phyloP scores from a whole-genome alignment of 2,797 vertebrate species.

The Zalophus californianus region DNA sequence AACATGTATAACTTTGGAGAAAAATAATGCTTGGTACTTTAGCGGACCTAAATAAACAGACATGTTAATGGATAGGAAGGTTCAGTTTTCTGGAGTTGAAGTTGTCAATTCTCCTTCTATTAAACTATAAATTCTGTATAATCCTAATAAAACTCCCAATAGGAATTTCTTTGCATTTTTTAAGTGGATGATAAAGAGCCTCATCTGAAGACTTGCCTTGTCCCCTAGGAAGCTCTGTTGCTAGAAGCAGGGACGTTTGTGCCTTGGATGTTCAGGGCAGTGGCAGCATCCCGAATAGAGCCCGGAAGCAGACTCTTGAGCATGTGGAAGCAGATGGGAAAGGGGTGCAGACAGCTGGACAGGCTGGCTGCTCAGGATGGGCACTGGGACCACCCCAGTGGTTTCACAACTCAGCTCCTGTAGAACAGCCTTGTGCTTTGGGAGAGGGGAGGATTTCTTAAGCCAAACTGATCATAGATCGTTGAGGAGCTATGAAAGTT shows the following conservation, averaged over 20 bases:
- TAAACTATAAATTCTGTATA: not conserved
- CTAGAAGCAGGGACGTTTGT: not conserved
- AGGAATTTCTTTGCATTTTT: not conserved
- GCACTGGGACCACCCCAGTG: not conserved
- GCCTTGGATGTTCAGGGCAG: not conserved
- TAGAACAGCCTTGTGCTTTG: not conserved
- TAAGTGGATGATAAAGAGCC: not conserved
- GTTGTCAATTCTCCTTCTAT: not conserved
- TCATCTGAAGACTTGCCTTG: not conserved
- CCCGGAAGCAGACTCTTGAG: not conserved
- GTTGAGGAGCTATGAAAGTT: not conserved
- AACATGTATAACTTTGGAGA: not conserved
- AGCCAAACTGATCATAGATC: not conserved
- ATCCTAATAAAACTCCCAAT: not conserved
- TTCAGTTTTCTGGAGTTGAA: not conserved
- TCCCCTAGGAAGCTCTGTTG: not conserved
- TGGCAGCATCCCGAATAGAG: too few relatives aligned
- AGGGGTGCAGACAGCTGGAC: not conserved
- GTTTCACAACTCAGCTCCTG: fast-evolving
- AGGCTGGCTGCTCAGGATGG: too few relatives aligned
- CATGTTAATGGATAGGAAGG: not conserved
- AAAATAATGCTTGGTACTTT: not conserved
- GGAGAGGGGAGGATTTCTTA: not conserved
- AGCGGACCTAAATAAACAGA: not conserved
- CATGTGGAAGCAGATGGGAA: not conserved